phyloP scores from a whole-genome alignment of 2,797 vertebrate species.

The Acipenser transmontanus region DNA sequence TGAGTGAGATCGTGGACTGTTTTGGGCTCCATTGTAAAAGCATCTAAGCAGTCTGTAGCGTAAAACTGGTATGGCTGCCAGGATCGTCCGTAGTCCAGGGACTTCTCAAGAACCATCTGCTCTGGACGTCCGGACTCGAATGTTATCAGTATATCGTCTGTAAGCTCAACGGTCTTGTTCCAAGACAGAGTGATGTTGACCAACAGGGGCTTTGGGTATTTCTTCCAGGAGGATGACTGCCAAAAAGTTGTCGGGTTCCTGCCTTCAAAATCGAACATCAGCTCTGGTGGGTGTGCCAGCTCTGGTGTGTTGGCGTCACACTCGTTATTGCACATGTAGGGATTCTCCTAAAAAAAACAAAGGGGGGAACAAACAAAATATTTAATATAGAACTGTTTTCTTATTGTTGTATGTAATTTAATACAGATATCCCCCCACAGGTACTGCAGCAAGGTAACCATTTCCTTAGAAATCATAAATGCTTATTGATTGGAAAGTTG shows the following conservation, averaged over 20 bases:
- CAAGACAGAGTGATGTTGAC: slow-evolving; percentile 92
- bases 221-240: slow-evolving; percentile 93
- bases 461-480: too few species aligned
- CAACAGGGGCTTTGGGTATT: slow-evolving; percentile 81
- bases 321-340: slow-evolving; percentile 95
- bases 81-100: slow-evolving; percentile 80
- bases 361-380: slow-evolving; percentile 33
- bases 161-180: slow-evolving; percentile 94
- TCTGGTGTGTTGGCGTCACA: slow-evolving; percentile 88
- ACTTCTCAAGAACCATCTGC: slow-evolving; percentile 94
- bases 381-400: background rate
- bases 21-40: slow-evolving; percentile 88
- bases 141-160: slow-evolving; percentile 84
- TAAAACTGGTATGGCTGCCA: slow-evolving; percentile 97
- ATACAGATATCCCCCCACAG: too few species aligned
- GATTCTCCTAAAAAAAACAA: slow-evolving; percentile 71
- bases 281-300: slow-evolving; percentile 86
- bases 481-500: too few species aligned
- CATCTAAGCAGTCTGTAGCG: slow-evolving; percentile 87
- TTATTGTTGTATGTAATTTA: too few species aligned
- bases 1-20: slow-evolving; percentile 80
- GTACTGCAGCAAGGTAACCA: too few species aligned
- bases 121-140: slow-evolving; percentile 93
- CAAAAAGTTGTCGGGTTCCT: slow-evolving; percentile 88
- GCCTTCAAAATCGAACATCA: slow-evolving; percentile 91